A percentile compares a stretch with the other conserved stretches of the same genome.
Conservation (phyloP, 2,797 vertebrate genomes). For the Chiloscyllium punctatum region DNA sequence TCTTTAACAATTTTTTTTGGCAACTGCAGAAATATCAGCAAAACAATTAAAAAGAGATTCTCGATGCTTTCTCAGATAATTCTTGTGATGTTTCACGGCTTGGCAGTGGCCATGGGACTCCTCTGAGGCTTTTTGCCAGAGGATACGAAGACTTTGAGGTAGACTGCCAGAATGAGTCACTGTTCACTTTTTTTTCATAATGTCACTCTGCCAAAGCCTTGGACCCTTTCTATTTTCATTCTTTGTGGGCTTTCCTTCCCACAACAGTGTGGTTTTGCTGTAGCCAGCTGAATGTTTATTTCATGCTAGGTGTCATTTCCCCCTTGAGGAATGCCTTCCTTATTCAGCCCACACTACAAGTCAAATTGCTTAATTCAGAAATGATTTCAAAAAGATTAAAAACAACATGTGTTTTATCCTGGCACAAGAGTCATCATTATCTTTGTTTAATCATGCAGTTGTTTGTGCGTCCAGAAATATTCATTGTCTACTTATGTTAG, state of each 20-base stretch:
- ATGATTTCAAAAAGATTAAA: neutral
- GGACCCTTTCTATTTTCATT: slow-evolving; percentile 82
- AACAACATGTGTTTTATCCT: neutral
- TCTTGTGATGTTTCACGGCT: slow-evolving; percentile 74
- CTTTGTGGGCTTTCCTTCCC: slow-evolving; percentile 71
- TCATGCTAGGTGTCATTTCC: slow-evolving; percentile 67
- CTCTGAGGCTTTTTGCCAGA: slow-evolving; percentile 74
- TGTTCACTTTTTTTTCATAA: slow-evolving; percentile 69
- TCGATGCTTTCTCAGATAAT: slow-evolving; percentile 55
- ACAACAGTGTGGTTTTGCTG: slow-evolving; percentile 65
- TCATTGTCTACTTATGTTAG: neutral
- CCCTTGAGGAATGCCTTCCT: neutral
- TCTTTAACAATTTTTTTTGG: slow-evolving; percentile 7
- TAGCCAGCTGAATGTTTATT: slow-evolving; percentile 64
- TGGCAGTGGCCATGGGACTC: slow-evolving; percentile 75
- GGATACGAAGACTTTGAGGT: slow-evolving; percentile 71
- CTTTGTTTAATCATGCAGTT: slow-evolving; percentile 16
- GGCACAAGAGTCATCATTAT: neutral
- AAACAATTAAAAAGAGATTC: neutral
- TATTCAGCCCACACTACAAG: neutral
- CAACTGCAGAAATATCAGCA: slow-evolving; percentile 1
- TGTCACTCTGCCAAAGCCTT: slow-evolving; percentile 76
- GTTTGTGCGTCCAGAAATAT: neutral
- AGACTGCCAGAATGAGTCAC: slow-evolving; percentile 79
- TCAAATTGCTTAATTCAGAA: neutral